Percentiles rank a stretch among this genome's conserved stretches.
These are phyloP conservation scores for Cervus canadensis DNA, from an alignment of 2,113 vertebrate species.

Conservation along the genomic window DNA sequence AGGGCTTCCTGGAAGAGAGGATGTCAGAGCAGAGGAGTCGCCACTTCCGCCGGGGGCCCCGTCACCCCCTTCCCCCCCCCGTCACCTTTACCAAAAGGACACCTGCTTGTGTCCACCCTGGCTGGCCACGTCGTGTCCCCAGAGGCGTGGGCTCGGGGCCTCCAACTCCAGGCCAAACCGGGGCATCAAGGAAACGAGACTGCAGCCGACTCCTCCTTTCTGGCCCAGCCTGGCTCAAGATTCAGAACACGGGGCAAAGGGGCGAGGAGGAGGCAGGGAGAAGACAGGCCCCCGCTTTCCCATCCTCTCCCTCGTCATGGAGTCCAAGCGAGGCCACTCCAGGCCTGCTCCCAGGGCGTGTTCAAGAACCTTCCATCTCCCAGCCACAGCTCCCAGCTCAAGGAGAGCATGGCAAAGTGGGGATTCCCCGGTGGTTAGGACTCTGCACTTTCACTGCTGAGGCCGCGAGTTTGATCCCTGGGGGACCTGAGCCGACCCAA, in stretches of 20 bases:
- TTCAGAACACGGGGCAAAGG: neutral
- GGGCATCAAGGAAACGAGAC: accelerated
- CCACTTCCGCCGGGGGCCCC: neutral
- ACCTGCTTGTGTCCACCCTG: neutral
- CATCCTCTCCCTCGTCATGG: neutral
- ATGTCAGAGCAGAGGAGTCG: neutral
- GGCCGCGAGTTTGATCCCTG: neutral
- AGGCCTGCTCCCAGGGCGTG: neutral
- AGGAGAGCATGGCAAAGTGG: neutral
- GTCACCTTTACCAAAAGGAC: neutral
- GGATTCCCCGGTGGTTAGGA: neutral
- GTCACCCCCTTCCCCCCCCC: neutral
- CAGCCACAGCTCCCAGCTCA: neutral
- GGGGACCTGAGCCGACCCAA: neutral
- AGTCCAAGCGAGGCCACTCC: neutral
- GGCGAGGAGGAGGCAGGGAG: no score
- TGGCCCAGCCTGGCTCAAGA: neutral
- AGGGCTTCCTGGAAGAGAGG: constrained; percentile 55
- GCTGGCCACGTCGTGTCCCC: neutral
- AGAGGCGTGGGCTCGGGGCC: neutral
- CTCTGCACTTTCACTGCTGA: neutral
- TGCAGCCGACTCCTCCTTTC: neutral
- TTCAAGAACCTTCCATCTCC: neutral
- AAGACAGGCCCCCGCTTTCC: accelerated
- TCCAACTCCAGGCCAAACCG: neutral